phyloP scores from a whole-genome alignment of 2,888 invertebrate species.

The Caenorhabditis sulstoni region DNA sequence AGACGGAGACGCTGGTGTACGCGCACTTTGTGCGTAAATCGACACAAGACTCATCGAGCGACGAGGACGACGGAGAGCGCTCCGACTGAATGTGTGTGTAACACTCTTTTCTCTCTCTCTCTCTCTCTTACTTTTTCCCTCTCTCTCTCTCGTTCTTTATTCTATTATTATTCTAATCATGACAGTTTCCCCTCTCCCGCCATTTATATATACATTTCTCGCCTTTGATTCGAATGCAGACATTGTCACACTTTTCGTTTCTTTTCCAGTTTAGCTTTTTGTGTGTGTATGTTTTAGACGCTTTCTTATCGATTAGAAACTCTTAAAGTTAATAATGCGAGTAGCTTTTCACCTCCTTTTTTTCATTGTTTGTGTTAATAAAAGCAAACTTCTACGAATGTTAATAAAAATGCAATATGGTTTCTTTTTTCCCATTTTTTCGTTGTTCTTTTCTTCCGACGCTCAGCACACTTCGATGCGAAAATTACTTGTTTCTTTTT shows the following conservation, averaged over 20 bases:
- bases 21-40: conserved; percentile 74
- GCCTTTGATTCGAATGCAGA: conserved; percentile 8
- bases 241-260: too few relatives aligned
- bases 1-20: conserved; percentile 78
- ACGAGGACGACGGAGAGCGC: conserved; percentile 73
- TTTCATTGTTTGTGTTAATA: too few relatives aligned
- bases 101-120: conserved; percentile 10
- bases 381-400: too few relatives aligned
- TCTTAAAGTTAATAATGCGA: neutral
- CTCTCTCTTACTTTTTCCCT: conserved; percentile 10
- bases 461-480: too few relatives aligned
- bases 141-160: conserved; percentile 2
- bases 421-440: too few relatives aligned
- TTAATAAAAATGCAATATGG: too few relatives aligned
- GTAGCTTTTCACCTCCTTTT: too few relatives aligned
- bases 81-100: conserved; percentile 68
- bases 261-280: too few relatives aligned
- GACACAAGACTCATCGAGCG: conserved; percentile 59
- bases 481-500: too few relatives aligned
- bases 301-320: conserved; percentile 1
- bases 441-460: too few relatives aligned
- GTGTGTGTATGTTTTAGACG: too few relatives aligned
- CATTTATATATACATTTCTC: conserved; percentile 15
- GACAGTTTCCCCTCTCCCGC: neutral
- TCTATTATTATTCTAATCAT: conserved; percentile 17